These are phyloP conservation scores for Zeugodacus cucurbitae DNA, from an alignment of 1,140 invertebrate genomes.

Conservation along the genomic window DNA sequence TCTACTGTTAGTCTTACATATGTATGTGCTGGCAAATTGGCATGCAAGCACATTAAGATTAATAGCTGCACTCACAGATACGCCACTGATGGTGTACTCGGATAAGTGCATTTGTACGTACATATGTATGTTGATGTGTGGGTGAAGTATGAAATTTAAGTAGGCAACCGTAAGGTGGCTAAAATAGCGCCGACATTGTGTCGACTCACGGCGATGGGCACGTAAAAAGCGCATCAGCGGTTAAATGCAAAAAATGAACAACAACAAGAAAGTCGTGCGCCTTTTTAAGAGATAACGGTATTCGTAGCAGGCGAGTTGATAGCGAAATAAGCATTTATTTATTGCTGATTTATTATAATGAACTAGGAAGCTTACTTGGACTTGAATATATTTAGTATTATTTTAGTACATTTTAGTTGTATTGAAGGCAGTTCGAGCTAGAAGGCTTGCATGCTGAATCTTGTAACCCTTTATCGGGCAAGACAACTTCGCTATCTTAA, in stretches of 20 bases:
- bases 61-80: constrained; percentile 13
- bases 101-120: not conserved
- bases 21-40: not conserved
- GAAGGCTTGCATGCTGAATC: too few relatives aligned
- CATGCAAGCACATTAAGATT: constrained; percentile 34
- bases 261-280: not conserved
- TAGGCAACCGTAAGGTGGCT: not conserved
- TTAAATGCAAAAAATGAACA: not conserved
- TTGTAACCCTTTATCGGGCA: too few relatives aligned
- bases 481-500: too few relatives aligned
- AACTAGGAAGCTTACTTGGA: not conserved
- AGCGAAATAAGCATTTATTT: not conserved
- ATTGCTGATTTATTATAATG: constrained; percentile 7
- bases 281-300: not conserved
- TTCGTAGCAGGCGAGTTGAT: too few relatives aligned
- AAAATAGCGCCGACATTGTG: not conserved
- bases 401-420: too few relatives aligned
- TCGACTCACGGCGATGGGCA: not conserved
- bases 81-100: not conserved
- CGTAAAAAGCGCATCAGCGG: constrained; percentile 24
- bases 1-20: not conserved
- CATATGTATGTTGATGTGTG: not conserved
- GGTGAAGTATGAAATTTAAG: not conserved
- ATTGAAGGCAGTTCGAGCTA: too few relatives aligned
- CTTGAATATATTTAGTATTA: too few relatives aligned